Conservation (phyloP, 2,113 vertebrate species). For the Vulpes lagopus region DNA sequence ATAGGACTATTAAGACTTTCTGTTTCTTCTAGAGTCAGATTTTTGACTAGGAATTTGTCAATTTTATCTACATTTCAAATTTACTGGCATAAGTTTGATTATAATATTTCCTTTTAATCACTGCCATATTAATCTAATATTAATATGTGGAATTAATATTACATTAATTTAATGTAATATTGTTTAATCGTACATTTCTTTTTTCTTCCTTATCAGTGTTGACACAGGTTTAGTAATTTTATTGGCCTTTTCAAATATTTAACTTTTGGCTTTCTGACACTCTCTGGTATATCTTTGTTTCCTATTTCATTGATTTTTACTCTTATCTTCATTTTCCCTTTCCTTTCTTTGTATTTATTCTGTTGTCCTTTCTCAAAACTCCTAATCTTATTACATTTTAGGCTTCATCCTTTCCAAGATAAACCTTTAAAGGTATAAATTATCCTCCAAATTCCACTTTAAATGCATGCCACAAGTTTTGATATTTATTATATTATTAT, state of each 20-base stretch:
- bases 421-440: slow-evolving; percentile 22
- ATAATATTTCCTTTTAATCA: neutral
- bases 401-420: neutral
- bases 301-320: neutral
- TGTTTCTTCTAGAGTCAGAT: neutral
- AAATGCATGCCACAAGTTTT: neutral
- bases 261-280: neutral
- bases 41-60: neutral
- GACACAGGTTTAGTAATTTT: neutral
- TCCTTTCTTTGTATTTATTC: neutral
- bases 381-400: neutral
- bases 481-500: neutral
- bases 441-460: neutral
- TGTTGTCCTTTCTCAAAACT: slow-evolving; percentile 24
- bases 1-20: neutral
- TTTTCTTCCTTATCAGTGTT: slow-evolving; percentile 6
- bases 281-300: slow-evolving; percentile 9
- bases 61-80: slow-evolving; percentile 45
- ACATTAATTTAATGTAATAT: neutral
- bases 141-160: neutral
- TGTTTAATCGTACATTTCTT: slow-evolving; percentile 1
- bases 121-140: neutral
- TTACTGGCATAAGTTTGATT: neutral
- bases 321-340: neutral
- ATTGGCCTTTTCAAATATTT: neutral